phyloP scores from a whole-genome alignment of 2,888 invertebrate genomes.

The Xylocampa areola region DNA sequence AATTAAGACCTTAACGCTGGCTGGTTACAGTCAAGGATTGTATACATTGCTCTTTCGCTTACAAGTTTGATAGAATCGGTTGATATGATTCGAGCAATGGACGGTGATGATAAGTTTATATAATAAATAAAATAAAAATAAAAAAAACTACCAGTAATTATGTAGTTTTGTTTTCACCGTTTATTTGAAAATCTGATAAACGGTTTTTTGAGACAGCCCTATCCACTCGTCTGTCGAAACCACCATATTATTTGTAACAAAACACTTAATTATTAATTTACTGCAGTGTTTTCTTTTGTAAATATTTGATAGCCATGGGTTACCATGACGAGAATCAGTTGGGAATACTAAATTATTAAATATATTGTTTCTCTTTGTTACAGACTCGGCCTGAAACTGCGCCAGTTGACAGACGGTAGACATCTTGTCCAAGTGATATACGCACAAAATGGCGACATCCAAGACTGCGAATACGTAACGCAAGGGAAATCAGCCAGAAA shows the following conservation, averaged over 20 bases:
- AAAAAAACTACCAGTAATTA: no score
- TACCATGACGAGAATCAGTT: no score
- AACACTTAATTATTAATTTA: no score
- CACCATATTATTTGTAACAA: no score
- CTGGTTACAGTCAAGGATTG: conserved; percentile 10
- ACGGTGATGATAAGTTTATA: not conserved
- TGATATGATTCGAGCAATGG: not conserved
- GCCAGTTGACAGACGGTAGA: conserved; percentile 92
- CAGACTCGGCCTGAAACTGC: conserved; percentile 90
- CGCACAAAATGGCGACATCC: conserved; percentile 89
- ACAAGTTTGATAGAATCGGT: not conserved
- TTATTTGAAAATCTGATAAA: no score
- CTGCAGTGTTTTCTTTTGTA: no score
- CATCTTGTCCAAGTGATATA: conserved; percentile 93
- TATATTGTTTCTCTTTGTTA: conserved; percentile 68
- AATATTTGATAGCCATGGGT: no score
- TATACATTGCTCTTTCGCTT: not conserved
- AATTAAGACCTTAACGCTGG: conserved; percentile 18
- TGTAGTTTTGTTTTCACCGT: no score
- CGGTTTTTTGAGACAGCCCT: no score
- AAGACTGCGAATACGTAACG: conserved; percentile 92
- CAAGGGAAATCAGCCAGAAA: conserved; percentile 87
- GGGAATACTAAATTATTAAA: not conserved
- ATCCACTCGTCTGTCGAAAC: no score
- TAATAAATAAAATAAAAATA: no score